Evolutionary conservation across 2,797 vertebrate species (phyloP).

Genomic region (Apogon talboti): DNA sequence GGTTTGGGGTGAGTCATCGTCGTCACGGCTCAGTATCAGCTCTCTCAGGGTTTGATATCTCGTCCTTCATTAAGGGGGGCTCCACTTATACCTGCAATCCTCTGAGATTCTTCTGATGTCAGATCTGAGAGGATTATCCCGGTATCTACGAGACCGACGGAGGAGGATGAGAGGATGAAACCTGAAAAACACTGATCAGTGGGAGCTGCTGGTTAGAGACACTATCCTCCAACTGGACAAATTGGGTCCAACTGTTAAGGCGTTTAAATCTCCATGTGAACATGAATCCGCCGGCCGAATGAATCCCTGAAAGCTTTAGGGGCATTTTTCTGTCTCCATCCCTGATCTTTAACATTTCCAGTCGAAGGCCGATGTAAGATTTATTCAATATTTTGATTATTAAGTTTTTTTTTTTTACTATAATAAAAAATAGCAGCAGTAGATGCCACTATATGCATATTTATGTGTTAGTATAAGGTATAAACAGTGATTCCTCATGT

Average conservation of each 20-base stretch:
- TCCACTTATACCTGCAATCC: conserved; percentile 49
- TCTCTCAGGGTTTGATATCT: conserved; percentile 39
- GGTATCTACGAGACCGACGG: conserved; percentile 30
- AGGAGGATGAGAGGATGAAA: conserved; percentile 4
- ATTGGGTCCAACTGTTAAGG: background rate
- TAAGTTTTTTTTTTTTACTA: too few relatives aligned
- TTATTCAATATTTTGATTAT: too few relatives aligned
- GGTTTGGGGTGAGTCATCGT: conserved; percentile 62
- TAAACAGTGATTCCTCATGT: too few relatives aligned
- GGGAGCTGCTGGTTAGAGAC: conserved; percentile 4
- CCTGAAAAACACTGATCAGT: conserved; percentile 19
- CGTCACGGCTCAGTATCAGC: conserved; percentile 37
- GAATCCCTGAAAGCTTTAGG: conserved; percentile 4
- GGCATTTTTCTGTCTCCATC: background rate
- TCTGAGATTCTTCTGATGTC: conserved; percentile 45
- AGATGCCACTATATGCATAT: too few relatives aligned
- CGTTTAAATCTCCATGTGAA: conserved; percentile 19
- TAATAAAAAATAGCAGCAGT: too few relatives aligned
- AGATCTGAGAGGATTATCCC: conserved; percentile 60
- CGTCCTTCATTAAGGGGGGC: conserved; percentile 26
- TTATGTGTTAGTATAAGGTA: too few relatives aligned
- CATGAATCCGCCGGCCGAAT: conserved; percentile 3
- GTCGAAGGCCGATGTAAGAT: background rate
- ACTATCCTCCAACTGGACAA: conserved; percentile 6
- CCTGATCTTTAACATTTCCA: background rate